A percentile compares a stretch with the other conserved stretches of the same genome.
Evolutionary conservation across 2,888 invertebrate genomes (phyloP).

Genomic region (Rhynchonema sp.): DNA sequence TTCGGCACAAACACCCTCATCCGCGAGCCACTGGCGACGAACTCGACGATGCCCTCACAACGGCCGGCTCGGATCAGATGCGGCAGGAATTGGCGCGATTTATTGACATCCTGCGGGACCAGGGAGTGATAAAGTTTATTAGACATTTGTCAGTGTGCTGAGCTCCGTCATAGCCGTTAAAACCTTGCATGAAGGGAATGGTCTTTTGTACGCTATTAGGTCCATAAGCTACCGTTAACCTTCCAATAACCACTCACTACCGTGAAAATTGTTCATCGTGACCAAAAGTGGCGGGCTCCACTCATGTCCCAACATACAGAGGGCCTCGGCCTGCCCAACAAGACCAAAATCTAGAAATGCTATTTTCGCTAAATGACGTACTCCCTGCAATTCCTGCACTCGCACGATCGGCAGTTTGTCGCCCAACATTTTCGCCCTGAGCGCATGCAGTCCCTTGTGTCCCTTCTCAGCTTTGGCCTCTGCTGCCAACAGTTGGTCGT

Average conservation of each 20-base stretch:
- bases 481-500: conserved; percentile 74
- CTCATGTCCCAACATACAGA: too few relatives aligned
- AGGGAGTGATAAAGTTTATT: too few relatives aligned
- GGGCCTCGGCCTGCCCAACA: too few relatives aligned
- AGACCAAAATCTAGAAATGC: too few relatives aligned
- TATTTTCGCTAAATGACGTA: neutral
- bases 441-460: conserved; percentile 54
- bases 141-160: too few relatives aligned
- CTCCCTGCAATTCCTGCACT: neutral
- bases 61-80: conserved; percentile 73
- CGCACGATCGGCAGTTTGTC: conserved; percentile 10
- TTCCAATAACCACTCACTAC: too few relatives aligned
- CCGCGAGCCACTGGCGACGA: conserved; percentile 85
- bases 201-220: too few relatives aligned
- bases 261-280: too few relatives aligned
- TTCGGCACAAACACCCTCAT: conserved; percentile 78
- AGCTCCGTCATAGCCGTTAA: too few relatives aligned
- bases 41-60: conserved; percentile 80
- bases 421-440: conserved; percentile 11
- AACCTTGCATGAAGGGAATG: too few relatives aligned
- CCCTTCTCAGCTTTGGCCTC: conserved; percentile 79
- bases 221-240: too few relatives aligned
- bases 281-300: too few relatives aligned
- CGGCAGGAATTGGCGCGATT: conserved; percentile 56
- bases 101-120: conserved; percentile 15